These are phyloP conservation scores for Agriotes lineatus DNA, from an alignment of 2,888 invertebrate species.

Conservation along the genomic window DNA sequence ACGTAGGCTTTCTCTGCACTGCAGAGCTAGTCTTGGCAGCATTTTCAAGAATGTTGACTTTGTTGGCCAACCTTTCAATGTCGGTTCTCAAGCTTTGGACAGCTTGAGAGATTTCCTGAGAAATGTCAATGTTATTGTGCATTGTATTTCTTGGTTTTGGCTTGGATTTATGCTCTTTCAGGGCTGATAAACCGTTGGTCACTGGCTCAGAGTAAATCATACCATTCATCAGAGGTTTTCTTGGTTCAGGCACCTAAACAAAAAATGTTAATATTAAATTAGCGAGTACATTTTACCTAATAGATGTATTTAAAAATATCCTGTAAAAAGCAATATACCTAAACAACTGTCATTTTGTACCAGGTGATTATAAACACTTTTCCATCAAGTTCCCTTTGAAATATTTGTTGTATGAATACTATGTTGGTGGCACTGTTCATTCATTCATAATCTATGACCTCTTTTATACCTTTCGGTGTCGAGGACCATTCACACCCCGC, in stretches of 20 bases:
- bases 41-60: constrained; percentile 65
- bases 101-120: constrained; percentile 66
- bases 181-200: constrained; percentile 49
- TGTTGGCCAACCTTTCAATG: constrained; percentile 65
- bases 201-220: constrained; percentile 48
- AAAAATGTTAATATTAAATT: no score
- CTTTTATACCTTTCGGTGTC: no score
- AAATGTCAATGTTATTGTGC: constrained; percentile 63
- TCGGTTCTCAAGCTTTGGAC: constrained; percentile 68
- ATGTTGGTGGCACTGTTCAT: no score
- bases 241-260: constrained; percentile 59
- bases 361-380: no score
- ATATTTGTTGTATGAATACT: no score
- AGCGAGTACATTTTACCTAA: no score
- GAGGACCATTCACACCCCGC: no score
- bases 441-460: no score
- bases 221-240: constrained; percentile 53
- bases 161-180: constrained; percentile 56
- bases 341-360: no score
- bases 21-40: constrained; percentile 44
- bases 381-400: no score
- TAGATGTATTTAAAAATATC: no score
- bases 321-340: no score
- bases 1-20: constrained; percentile 45
- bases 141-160: constrained; percentile 52